Percentiles rank a stretch among this genome's conserved stretches.
These are phyloP conservation scores for Noctua pronuba DNA, from an alignment of 2,888 invertebrate genomes.

Conservation along the genomic window DNA sequence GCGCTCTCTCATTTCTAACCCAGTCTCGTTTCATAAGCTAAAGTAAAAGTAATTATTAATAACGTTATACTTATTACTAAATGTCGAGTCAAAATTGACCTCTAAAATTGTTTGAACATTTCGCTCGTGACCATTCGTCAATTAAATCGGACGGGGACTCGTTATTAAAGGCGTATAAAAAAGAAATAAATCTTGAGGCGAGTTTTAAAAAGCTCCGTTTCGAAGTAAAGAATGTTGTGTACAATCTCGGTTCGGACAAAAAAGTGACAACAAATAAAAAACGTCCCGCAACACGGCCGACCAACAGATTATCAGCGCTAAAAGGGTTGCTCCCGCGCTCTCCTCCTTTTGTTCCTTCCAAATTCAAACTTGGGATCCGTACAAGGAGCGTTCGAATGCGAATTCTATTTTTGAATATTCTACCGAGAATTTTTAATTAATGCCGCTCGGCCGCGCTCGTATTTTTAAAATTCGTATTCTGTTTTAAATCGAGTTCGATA, in stretches of 20 bases:
- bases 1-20: slow-evolving; percentile 48
- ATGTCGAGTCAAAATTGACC: slow-evolving; percentile 79
- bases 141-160: slow-evolving; percentile 87
- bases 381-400: slow-evolving; percentile 90
- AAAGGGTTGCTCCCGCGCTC: slow-evolving; percentile 90
- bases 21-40: slow-evolving; percentile 57
- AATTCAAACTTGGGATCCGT: slow-evolving; percentile 89
- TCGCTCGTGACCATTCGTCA: slow-evolving; percentile 88
- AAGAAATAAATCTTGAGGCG: slow-evolving; percentile 86
- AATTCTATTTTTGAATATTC: slow-evolving; percentile 91
- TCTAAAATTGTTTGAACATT: slow-evolving; percentile 81
- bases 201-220: slow-evolving; percentile 89
- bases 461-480: slow-evolving; percentile 90
- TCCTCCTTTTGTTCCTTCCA: slow-evolving; percentile 90
- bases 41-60: slow-evolving; percentile 68
- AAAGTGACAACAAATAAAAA: slow-evolving; percentile 90
- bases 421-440: slow-evolving; percentile 91
- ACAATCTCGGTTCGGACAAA: slow-evolving; percentile 90
- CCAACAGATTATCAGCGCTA: slow-evolving; percentile 91
- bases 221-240: slow-evolving; percentile 91
- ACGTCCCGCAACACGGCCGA: slow-evolving; percentile 87
- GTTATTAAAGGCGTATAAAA: slow-evolving; percentile 87
- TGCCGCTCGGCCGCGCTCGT: slow-evolving; percentile 88
- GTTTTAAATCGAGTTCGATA: slow-evolving; percentile 90
- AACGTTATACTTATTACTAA: slow-evolving; percentile 64